Evolutionary conservation across 2,113 vertebrate genomes (phyloP).

Genomic region (Xerus inauris): DNA sequence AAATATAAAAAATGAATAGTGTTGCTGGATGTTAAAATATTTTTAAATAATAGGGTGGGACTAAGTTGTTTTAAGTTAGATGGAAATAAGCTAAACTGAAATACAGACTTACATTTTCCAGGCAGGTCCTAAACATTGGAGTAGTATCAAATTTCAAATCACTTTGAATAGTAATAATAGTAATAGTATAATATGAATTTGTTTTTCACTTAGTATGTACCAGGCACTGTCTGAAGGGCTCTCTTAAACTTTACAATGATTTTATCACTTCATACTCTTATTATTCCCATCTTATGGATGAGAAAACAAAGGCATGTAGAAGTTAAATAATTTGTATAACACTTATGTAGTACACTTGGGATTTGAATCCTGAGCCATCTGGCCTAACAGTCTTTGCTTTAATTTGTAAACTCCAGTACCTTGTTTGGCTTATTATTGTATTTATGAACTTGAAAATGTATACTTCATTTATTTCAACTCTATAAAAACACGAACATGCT

Average conservation of each 20-base stretch:
- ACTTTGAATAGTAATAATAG: neutral
- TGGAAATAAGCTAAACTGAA: neutral
- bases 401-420: neutral
- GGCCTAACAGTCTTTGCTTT: neutral
- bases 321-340: neutral
- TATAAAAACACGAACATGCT: neutral
- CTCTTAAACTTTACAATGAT: neutral
- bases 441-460: neutral
- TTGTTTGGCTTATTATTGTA: neutral
- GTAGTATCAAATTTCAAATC: neutral
- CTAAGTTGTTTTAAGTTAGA: neutral
- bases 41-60: neutral
- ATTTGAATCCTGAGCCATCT: neutral
- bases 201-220: rapidly evolving
- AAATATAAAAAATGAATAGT: neutral
- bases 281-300: neutral
- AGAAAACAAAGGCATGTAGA: neutral
- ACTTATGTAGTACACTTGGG: neutral
- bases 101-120: neutral
- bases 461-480: neutral
- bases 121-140: neutral
- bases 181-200: neutral
- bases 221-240: neutral
- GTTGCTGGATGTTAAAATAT: neutral
- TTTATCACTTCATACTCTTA: neutral